Conservation (phyloP, 2,113 vertebrate species). For the Tenebrosternarchus preto region DNA sequence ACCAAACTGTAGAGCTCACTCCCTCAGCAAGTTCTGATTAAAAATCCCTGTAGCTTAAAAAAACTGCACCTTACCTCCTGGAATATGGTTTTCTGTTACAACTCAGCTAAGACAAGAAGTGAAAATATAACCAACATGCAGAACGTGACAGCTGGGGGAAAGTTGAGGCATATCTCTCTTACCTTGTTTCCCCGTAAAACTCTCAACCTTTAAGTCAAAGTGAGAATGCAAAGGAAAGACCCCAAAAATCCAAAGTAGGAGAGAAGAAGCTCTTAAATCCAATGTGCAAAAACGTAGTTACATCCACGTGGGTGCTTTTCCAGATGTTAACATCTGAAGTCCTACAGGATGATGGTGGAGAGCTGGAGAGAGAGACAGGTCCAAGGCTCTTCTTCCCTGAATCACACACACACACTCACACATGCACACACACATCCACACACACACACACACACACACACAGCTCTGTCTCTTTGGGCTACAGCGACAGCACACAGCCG, state of each 20-base stretch:
- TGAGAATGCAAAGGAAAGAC: not conserved
- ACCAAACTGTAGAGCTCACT: no score
- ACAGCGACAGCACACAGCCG: no score
- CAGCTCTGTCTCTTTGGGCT: no score
- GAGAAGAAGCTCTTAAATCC: not conserved
- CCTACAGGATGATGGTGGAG: not conserved
- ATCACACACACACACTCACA: not conserved
- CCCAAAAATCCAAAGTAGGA: not conserved
- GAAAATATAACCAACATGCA: not conserved
- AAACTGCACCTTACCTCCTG: no score
- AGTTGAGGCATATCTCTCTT: constrained; percentile 4
- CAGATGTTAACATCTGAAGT: constrained; percentile 10
- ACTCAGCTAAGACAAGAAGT: no score
- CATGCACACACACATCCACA: no score
- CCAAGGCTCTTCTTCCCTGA: not conserved
- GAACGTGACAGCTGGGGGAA: not conserved
- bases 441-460: constrained; percentile 1
- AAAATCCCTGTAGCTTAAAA: no score
- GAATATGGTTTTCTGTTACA: no score
- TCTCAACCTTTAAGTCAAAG: not conserved
- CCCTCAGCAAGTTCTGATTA: no score
- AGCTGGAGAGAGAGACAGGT: not conserved
- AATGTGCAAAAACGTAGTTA: not conserved
- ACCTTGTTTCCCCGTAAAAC: constrained; percentile 17
- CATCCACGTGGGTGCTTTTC: constrained; percentile 33